A percentile compares a stretch with the other conserved stretches of the same genome.
Evolutionary conservation across 2,113 vertebrate genomes (phyloP).

Genomic region (Mugil cephalus): DNA sequence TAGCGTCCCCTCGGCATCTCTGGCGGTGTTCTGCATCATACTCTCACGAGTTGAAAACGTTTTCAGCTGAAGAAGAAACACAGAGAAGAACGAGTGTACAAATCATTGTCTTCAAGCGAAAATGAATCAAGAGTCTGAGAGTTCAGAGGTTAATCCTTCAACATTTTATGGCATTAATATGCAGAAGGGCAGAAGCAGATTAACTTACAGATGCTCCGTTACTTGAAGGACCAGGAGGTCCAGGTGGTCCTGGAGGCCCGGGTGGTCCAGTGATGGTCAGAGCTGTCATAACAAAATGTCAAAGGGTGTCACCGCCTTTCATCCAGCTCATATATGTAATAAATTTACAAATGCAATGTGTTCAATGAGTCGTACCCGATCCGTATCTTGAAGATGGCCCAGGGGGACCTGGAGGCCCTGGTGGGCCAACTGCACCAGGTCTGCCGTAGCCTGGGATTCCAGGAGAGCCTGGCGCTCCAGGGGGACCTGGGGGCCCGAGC

Average conservation of each 20-base stretch:
- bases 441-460: conserved; percentile 91
- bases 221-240: conserved; percentile 56
- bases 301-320: neutral
- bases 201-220: conserved; percentile 85
- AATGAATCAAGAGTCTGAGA: too few relatives aligned
- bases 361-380: conserved; percentile 78
- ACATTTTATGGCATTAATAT: neutral
- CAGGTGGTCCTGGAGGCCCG: conserved; percentile 91
- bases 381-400: conserved; percentile 83
- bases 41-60: conserved; percentile 83
- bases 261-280: conserved; percentile 87
- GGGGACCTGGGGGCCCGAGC: conserved; percentile 88
- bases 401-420: conserved; percentile 85
- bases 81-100: neutral
- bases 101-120: too few relatives aligned
- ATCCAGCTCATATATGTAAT: neutral
- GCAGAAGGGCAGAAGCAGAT: neutral
- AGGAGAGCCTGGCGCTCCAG: conserved; percentile 89
- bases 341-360: neutral
- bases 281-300: conserved; percentile 70
- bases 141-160: too few relatives aligned
- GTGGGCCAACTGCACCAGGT: conserved; percentile 88
- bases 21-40: conserved; percentile 87
- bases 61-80: conserved; percentile 75
- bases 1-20: conserved; percentile 88